phyloP scores from a whole-genome alignment of 1,140 invertebrate genomes.

The Cryptotermes secundus region DNA sequence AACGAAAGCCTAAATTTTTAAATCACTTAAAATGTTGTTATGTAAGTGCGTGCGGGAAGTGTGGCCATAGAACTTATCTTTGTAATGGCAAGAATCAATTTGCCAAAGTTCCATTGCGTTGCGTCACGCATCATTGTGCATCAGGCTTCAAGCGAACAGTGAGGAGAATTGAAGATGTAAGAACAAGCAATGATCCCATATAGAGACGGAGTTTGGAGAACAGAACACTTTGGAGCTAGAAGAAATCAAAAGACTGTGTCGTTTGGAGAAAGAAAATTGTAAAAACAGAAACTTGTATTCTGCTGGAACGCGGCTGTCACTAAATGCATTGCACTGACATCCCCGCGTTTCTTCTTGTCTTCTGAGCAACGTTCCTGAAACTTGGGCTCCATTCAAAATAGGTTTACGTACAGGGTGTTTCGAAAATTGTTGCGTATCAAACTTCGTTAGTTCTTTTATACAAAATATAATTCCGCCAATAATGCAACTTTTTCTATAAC shows the following conservation, averaged over 20 bases:
- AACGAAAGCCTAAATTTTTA: not conserved
- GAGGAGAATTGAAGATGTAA: not conserved
- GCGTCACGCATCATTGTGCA: conserved; percentile 4
- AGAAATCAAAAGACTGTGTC: conserved; percentile 7
- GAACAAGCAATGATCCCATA: not conserved
- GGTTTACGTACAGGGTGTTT: not conserved
- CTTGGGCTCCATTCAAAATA: not conserved
- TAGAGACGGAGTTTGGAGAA: not conserved
- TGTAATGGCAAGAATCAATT: not conserved
- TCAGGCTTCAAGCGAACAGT: not conserved
- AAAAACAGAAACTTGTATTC: not conserved
- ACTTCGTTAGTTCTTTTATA: no score
- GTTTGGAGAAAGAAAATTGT: not conserved
- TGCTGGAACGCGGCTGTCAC: not conserved
- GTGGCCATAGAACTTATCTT: not conserved
- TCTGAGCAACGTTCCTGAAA: not conserved
- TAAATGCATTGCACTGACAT: not conserved
- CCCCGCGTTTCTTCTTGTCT: not conserved
- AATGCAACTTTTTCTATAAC: no score
- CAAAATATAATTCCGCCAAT: no score
- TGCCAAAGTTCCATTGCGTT: not conserved
- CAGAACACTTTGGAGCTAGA: not conserved
- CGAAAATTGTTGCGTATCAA: no score
- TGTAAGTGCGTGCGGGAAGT: not conserved
- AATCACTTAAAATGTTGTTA: not conserved